Conservation (phyloP, 1,140 invertebrate species). For the Heliothis subflexa region DNA sequence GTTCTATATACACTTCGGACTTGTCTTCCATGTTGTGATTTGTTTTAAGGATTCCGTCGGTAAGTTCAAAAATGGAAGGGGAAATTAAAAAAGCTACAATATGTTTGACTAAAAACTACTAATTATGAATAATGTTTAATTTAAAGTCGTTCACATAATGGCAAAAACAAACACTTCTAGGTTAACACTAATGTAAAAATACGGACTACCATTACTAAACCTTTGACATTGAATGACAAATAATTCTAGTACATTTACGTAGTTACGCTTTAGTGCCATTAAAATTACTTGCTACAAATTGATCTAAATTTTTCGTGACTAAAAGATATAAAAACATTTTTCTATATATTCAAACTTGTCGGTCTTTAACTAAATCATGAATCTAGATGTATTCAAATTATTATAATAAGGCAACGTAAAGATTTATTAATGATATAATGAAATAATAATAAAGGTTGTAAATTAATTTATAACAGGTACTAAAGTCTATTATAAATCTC, state of each 20-base stretch:
- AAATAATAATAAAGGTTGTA: constrained; percentile 12
- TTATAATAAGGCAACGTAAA: constrained; percentile 1
- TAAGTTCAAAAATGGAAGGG: constrained; percentile 58
- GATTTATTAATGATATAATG: constrained; percentile 14
- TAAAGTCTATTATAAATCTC: background rate
- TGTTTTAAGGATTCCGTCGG: constrained; percentile 83
- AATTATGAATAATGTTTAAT: background rate
- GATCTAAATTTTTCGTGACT: constrained; percentile 22
- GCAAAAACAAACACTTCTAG: too few species aligned
- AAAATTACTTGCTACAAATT: background rate
- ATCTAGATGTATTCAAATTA: constrained; percentile 19
- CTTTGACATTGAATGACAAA: background rate
- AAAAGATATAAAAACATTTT: constrained; percentile 10
- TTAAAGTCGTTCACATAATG: background rate
- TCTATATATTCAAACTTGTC: constrained; percentile 2
- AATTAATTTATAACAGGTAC: constrained; percentile 11
- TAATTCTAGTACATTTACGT: background rate
- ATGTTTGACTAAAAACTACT: background rate
- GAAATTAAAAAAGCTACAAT: background rate
- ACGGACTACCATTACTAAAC: background rate
- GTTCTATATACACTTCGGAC: constrained; percentile 84
- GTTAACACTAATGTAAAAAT: background rate
- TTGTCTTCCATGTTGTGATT: constrained; percentile 84
- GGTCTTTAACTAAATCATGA: constrained; percentile 9
- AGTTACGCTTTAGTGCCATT: constrained; percentile 24